Evolutionary conservation across 1,140 invertebrate species (phyloP), one percentile per base, ranked within the genome.

Genomic region (Temnothorax longispinosus): DNA sequence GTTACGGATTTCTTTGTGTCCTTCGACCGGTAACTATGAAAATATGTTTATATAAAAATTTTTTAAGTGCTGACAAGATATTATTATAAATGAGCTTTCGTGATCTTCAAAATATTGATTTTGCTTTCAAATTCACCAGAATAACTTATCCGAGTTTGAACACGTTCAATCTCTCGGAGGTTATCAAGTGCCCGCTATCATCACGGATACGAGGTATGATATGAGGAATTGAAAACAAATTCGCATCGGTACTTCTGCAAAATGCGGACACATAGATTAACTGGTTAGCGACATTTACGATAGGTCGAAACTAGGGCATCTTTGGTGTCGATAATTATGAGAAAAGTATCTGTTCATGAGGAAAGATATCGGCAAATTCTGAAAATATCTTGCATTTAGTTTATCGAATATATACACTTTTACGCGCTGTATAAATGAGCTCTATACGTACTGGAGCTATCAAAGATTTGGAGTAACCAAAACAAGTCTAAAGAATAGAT

Each of bases 301-400:
- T 54, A 80, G 64, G 21, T 81, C 15, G 38, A 56, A 41, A 81
- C 60, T 81, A 38, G 50, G 35, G 21, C 21, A 81, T 44, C n/a
- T 77, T 60, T 62, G 13, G 3, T 65, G 44, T 65, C 76, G 44
- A 65, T 78, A 78, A 78, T 7, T 27, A 11, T 38, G 38, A 27
- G 38, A 56, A 76, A 76, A 56, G n/a, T 58, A 18, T 60, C 35
- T 41, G 32, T 41, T n/a, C 18, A 18, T 2, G 18, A 18, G 2
- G 10, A 35, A 44, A 56, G 1, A 38, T 58, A 71, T 80, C 62
- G 27, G 21, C 3, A 13, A 74, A 21, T 21, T 60, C 0, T 47
- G 44, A 58, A 58, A 32, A 81, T 41, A 38, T 69, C n/a, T 6
- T 44, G 13, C n/a, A n/a, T 67, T 41, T 38, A 8, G 7, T 38